phyloP scores from a whole-genome alignment of 2,113 vertebrate species.

The Elgaria multicarinata region DNA sequence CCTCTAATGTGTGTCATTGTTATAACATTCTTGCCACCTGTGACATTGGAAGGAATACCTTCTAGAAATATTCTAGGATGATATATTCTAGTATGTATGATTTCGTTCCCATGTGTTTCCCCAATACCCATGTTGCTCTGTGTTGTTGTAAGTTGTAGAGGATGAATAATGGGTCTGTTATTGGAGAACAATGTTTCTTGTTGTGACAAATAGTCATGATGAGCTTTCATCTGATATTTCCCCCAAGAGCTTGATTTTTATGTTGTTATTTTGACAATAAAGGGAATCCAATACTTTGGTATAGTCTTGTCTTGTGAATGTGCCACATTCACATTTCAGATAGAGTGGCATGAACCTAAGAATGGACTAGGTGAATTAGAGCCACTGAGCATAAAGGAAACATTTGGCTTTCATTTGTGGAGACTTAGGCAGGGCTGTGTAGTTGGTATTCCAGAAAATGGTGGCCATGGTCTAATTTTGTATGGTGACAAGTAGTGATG shows the following conservation, averaged over 20 bases:
- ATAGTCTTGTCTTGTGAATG: background rate
- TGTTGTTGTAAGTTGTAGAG: conserved; percentile 49
- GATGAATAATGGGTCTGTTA: conserved; percentile 52
- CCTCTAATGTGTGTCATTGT: background rate
- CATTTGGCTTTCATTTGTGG: background rate
- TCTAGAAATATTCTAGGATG: conserved; percentile 37
- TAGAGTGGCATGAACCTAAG: background rate
- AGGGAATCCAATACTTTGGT: background rate
- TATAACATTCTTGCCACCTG: background rate
- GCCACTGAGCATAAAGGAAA: background rate
- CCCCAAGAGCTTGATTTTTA: background rate
- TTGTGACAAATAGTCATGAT: background rate
- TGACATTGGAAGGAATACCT: conserved; percentile 48
- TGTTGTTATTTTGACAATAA: background rate
- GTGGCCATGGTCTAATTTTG: background rate
- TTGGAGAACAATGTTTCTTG: background rate
- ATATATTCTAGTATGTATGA: conserved; percentile 49
- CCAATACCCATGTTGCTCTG: conserved; percentile 50
- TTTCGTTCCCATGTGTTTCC: conserved; percentile 59
- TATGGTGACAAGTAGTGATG: background rate
- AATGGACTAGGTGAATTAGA: background rate
- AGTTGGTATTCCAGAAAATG: background rate
- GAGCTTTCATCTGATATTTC: conserved; percentile 15
- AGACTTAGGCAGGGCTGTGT: background rate
- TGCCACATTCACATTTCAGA: background rate